These are phyloP conservation scores for Acanthisitta chloris DNA, from an alignment of 2,113 vertebrate genomes.

Conservation along the genomic window DNA sequence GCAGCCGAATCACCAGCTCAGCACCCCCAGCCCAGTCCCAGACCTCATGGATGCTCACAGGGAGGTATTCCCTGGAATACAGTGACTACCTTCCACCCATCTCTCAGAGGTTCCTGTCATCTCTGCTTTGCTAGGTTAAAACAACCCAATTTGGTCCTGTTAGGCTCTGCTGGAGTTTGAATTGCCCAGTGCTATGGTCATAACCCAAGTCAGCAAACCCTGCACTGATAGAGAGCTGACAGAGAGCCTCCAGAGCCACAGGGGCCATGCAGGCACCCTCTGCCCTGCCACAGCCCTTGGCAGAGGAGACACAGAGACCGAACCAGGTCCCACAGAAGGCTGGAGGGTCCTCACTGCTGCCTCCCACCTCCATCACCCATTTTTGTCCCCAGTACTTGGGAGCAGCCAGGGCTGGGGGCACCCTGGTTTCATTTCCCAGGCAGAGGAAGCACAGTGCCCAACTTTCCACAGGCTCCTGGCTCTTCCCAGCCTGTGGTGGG, in stretches of 20 bases:
- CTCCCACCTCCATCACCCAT: accelerated
- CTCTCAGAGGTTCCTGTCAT: background rate
- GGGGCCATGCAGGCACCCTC: accelerated
- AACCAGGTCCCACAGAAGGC: accelerated
- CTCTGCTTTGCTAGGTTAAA: background rate
- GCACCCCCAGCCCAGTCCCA: background rate
- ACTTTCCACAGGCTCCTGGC: no score
- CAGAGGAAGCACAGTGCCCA: background rate
- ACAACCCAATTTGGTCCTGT: accelerated
- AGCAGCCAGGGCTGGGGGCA: background rate
- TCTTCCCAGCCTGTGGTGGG: background rate
- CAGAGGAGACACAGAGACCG: background rate
- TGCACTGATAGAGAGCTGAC: accelerated
- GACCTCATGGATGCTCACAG: accelerated
- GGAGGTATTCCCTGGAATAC: background rate
- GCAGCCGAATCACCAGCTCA: accelerated
- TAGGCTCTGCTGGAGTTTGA: background rate
- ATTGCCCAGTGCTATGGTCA: accelerated
- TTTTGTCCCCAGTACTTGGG: background rate
- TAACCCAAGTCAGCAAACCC: no score
- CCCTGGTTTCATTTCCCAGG: background rate
- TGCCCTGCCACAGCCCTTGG: background rate
- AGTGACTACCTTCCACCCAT: background rate
- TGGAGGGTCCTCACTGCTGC: accelerated
- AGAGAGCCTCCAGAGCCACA: accelerated